phyloP scores from a whole-genome alignment of 1,140 invertebrate genomes.

The Cydia splendana region DNA sequence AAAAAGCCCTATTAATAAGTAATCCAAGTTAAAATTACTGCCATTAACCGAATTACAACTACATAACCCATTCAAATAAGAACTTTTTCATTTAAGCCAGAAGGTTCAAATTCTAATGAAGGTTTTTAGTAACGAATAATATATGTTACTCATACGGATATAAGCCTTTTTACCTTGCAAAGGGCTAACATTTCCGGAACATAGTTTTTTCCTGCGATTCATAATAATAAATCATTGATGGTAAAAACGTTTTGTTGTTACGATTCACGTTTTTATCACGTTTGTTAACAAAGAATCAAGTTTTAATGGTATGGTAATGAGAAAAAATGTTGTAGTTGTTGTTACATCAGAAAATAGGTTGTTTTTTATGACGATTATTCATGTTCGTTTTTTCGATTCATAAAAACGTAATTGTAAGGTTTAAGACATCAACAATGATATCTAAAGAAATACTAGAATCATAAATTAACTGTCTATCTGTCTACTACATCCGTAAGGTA shows the following conservation, averaged over 20 bases:
- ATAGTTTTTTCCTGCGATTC: background rate
- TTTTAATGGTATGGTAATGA: slow-evolving; percentile 1
- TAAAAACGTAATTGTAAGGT: background rate
- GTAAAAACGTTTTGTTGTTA: slow-evolving; percentile 14
- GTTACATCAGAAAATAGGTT: background rate
- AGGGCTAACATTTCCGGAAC: slow-evolving; percentile 23
- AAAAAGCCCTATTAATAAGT: no score
- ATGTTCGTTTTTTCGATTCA: background rate
- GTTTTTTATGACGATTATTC: background rate
- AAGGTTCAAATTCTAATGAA: background rate
- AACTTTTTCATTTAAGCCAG: background rate
- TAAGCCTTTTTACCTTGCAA: background rate
- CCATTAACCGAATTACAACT: no score
- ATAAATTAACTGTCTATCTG: no score
- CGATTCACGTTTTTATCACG: background rate
- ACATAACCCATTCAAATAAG: background rate
- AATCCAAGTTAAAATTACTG: no score
- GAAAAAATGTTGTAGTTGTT: background rate
- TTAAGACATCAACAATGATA: background rate
- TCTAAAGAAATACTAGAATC: no score
- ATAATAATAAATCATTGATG: background rate
- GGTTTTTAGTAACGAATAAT: background rate
- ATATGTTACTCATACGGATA: background rate
- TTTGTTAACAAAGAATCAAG: background rate
- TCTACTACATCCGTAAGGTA: no score